Evolutionary conservation across 2,113 vertebrate genomes (phyloP).

Genomic region (Eulemur rufifrons): DNA sequence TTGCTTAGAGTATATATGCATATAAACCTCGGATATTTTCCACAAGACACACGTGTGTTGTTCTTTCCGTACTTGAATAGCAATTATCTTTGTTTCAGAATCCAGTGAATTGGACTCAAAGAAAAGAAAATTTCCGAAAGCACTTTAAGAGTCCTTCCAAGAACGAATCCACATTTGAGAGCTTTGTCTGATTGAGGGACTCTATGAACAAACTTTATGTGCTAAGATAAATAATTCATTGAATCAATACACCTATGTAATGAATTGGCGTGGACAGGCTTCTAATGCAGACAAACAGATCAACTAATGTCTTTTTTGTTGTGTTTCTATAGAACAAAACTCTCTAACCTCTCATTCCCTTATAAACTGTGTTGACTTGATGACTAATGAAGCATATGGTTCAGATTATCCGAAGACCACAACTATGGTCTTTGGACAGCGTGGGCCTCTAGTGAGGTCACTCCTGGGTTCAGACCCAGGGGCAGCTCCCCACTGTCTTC

Average conservation of each 20-base stretch:
- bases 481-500: neutral
- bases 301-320: slow-evolving; percentile 72
- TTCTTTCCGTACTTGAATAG: neutral
- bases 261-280: slow-evolving; percentile 76
- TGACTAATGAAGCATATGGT: neutral
- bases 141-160: slow-evolving; percentile 72
- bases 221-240: slow-evolving; percentile 78
- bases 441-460: neutral
- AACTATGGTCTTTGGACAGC: neutral
- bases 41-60: neutral
- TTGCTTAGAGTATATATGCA: slow-evolving; percentile 57
- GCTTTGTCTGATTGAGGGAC: slow-evolving; percentile 73
- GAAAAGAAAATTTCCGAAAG: slow-evolving; percentile 66
- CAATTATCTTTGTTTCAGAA: slow-evolving; percentile 75
- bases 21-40: slow-evolving; percentile 61
- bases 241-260: slow-evolving; percentile 76
- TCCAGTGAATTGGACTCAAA: slow-evolving; percentile 74
- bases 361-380: neutral
- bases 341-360: slow-evolving; percentile 51
- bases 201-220: slow-evolving; percentile 76
- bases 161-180: slow-evolving; percentile 73
- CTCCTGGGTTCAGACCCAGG: neutral
- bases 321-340: slow-evolving; percentile 73
- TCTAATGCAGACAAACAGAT: slow-evolving; percentile 76
- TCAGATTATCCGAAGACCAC: neutral